phyloP scores from a whole-genome alignment of 2,797 vertebrate species.

The Semotilus atromaculatus region DNA sequence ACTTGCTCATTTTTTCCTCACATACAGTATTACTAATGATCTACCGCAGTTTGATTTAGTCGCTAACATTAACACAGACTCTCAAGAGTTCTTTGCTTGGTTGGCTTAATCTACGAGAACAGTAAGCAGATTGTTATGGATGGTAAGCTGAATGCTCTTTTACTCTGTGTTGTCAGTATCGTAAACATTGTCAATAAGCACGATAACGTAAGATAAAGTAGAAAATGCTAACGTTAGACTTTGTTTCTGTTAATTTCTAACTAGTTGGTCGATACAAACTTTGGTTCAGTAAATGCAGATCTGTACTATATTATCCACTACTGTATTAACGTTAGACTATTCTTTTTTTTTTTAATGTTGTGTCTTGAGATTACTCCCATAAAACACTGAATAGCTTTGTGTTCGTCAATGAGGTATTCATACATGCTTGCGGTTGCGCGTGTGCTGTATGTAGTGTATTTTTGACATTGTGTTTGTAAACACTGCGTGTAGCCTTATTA shows the following conservation, averaged over 20 bases:
- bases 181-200: constrained; percentile 19
- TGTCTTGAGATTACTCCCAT: background rate
- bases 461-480: constrained; percentile 2
- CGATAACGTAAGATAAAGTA: constrained; percentile 28
- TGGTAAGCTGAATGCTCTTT: constrained; percentile 50
- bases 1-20: background rate
- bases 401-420: constrained; percentile 3
- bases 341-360: background rate
- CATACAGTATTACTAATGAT: constrained; percentile 42
- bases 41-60: background rate
- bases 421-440: background rate
- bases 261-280: background rate
- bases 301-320: background rate
- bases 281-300: background rate
- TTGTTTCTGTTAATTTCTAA: constrained; percentile 41
- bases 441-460: constrained; percentile 1
- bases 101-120: constrained; percentile 9
- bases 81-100: background rate
- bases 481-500: background rate
- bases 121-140: constrained; percentile 24
- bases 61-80: no score
- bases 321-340: background rate
- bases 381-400: constrained; percentile 3
- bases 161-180: constrained; percentile 26
- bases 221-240: background rate